These are phyloP conservation scores for Tupaia chinensis DNA, from an alignment of 2,113 vertebrate species.

Conservation along the genomic window DNA sequence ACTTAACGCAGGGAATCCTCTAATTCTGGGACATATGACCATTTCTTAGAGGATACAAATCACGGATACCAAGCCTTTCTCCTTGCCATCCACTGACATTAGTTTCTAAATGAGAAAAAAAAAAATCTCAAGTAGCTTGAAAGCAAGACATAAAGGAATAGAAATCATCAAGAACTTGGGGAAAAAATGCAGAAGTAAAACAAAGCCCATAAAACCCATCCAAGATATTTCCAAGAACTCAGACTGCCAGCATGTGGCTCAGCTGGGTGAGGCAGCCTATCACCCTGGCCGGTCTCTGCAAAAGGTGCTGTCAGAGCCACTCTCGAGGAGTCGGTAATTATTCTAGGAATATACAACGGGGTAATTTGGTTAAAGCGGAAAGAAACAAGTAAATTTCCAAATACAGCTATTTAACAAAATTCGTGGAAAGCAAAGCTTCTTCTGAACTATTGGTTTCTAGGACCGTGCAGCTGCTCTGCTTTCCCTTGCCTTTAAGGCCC, in stretches of 20 bases:
- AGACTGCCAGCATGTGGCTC: background rate
- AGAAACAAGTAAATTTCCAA: background rate
- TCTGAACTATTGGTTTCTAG: background rate
- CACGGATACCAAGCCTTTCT: background rate
- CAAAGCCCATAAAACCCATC: background rate
- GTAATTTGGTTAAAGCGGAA: background rate
- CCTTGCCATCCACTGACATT: background rate
- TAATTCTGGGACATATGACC: background rate
- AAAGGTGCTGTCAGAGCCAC: background rate
- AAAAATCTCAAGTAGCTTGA: background rate
- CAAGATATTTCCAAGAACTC: background rate
- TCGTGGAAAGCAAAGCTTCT: background rate
- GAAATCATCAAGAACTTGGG: constrained; percentile 34
- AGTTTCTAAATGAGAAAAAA: constrained; percentile 40
- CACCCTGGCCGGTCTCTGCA: background rate
- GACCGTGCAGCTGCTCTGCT: background rate
- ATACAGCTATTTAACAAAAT: background rate
- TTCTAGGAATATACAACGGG: background rate
- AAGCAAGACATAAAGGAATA: constrained; percentile 27
- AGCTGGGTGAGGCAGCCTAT: background rate
- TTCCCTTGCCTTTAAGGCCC: background rate
- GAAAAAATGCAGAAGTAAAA: constrained; percentile 18
- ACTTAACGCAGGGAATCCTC: constrained; percentile 44
- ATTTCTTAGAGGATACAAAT: constrained; percentile 28
- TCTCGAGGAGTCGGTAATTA: background rate